These are phyloP conservation scores for Grammomys surdaster DNA, from an alignment of 2,113 vertebrate species.

Conservation along the genomic window DNA sequence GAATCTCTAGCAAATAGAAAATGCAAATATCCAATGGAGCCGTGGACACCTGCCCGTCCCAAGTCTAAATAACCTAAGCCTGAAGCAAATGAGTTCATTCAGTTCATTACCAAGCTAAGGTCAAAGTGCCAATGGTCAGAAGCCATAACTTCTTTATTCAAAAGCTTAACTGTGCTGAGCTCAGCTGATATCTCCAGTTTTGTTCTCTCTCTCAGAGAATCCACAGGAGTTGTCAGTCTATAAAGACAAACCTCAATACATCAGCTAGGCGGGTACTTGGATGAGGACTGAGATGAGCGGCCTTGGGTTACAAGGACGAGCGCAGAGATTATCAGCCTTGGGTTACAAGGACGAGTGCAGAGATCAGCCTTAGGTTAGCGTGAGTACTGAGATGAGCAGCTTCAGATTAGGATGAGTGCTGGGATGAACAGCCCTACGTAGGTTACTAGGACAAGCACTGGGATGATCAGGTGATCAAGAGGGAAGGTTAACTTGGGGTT, in stretches of 20 bases:
- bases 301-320: too few relatives aligned
- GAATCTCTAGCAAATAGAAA: conserved; percentile 85
- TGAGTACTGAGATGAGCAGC: neutral
- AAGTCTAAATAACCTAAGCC: conserved; percentile 76
- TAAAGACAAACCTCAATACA: neutral
- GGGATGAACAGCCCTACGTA: neutral
- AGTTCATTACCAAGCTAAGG: conserved; percentile 60
- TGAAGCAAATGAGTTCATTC: conserved; percentile 71
- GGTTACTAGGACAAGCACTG: neutral
- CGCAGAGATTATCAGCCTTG: neutral
- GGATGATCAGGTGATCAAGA: neutral
- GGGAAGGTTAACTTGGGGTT: neutral
- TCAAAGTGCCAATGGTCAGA: conserved; percentile 56
- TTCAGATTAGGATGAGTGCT: neutral
- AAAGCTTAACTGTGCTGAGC: conserved; percentile 1
- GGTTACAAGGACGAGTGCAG: neutral
- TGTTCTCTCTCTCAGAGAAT: neutral
- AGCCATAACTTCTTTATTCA: neutral
- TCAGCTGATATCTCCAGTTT: neutral
- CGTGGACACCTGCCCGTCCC: conserved; percentile 80
- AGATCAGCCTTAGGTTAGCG: neutral
- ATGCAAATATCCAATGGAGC: conserved; percentile 78
- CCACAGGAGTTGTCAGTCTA: neutral
- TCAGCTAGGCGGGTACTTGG: neutral
- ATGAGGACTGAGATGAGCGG: neutral